phyloP scores from a whole-genome alignment of 2,888 invertebrate genomes.

The Harpagoxenus sublaevis region DNA sequence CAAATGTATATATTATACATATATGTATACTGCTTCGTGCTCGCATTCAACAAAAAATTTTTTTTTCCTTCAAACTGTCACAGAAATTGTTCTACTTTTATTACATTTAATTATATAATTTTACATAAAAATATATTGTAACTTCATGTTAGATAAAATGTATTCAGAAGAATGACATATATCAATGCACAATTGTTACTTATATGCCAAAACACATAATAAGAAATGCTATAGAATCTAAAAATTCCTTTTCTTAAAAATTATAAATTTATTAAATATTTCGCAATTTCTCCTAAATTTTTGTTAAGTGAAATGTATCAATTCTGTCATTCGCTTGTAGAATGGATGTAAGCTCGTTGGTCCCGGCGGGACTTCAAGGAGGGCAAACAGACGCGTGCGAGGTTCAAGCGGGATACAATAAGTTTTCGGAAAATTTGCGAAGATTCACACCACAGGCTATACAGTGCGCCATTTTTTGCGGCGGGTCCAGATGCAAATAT shows the following conservation, averaged over 20 bases:
- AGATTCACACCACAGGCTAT: conserved; percentile 90
- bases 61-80: background rate
- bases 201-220: background rate
- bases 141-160: background rate
- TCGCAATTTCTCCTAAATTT: background rate
- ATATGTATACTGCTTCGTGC: background rate
- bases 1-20: conserved; percentile 70
- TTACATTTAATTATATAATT: background rate
- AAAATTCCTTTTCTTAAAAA: background rate
- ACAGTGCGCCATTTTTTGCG: conserved; percentile 94
- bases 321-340: conserved; percentile 63
- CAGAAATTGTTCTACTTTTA: background rate
- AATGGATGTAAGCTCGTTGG: conserved; percentile 83
- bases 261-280: background rate
- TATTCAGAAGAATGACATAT: background rate
- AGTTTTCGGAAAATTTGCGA: conserved; percentile 87
- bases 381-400: conserved; percentile 76
- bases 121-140: background rate
- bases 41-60: conserved; percentile 11
- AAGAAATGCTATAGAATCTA: background rate
- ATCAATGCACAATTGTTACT: background rate
- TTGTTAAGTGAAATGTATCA: background rate
- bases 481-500: conserved; percentile 94
- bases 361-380: conserved; percentile 82
- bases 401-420: conserved; percentile 85